Evolutionary conservation across 1,140 invertebrate genomes (phyloP).

Genomic region (Aphaenogaster floridana): DNA sequence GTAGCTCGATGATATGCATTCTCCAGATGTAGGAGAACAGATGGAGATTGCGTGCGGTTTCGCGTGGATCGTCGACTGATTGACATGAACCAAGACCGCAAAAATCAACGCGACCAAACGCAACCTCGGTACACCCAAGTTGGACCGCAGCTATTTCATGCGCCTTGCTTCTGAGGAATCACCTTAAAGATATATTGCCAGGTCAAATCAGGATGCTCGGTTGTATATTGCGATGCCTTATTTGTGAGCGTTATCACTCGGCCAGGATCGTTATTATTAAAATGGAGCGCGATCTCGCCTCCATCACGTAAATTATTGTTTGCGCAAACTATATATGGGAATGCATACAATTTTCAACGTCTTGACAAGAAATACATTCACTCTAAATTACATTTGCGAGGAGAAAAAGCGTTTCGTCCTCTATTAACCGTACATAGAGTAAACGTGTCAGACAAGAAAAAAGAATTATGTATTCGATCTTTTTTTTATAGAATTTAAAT

Average conservation of each 20-base stretch:
- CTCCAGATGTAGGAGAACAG: conserved; percentile 65
- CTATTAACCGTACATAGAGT: background rate
- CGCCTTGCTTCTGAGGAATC: conserved; percentile 33
- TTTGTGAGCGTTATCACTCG: conserved; percentile 32
- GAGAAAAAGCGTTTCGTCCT: background rate
- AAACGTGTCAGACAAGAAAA: background rate
- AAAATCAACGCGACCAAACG: conserved; percentile 75
- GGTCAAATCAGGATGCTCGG: conserved; percentile 26
- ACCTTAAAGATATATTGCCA: conserved; percentile 30
- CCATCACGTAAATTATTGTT: conserved; percentile 27
- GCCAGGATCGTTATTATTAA: conserved; percentile 33
- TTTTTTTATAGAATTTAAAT: background rate
- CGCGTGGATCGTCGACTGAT: conserved; percentile 72
- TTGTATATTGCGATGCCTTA: conserved; percentile 35
- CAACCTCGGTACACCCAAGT: conserved; percentile 37
- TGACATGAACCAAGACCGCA: conserved; percentile 73
- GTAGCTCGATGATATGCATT: conserved; percentile 43
- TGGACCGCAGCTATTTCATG: conserved; percentile 68
- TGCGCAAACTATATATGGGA: background rate
- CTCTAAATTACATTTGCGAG: background rate
- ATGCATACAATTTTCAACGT: background rate
- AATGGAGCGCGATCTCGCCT: conserved; percentile 11
- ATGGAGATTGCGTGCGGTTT: conserved; percentile 76
- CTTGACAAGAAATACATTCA: background rate
- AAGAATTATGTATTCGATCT: background rate